Conservation (phyloP, 2,113 vertebrate genomes). For the Macaca mulatta region DNA sequence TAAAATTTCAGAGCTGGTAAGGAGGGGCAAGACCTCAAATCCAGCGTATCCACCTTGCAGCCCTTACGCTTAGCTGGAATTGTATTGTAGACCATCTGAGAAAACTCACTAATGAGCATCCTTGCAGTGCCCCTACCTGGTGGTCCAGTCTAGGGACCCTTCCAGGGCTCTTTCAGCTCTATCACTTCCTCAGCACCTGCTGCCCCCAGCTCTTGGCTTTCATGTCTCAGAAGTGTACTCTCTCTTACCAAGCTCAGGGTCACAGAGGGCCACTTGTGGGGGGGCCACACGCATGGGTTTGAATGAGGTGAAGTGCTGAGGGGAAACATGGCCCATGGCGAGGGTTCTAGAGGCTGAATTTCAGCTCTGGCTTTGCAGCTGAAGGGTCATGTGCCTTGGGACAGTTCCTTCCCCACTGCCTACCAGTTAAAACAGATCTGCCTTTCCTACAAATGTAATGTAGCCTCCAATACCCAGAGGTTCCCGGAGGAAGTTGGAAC, state of each 20-base stretch:
- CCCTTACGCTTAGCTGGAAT: neutral
- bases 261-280: neutral
- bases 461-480: neutral
- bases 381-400: neutral
- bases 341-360: neutral
- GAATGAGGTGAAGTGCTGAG: neutral
- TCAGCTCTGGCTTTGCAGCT: neutral
- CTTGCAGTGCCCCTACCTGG: neutral
- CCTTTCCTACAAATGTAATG: neutral
- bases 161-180: neutral
- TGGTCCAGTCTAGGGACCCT: neutral
- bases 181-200: neutral
- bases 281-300: fast-evolving
- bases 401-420: neutral
- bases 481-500: neutral
- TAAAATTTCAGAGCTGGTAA: neutral
- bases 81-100: neutral
- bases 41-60: neutral
- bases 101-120: neutral
- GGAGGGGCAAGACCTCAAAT: neutral
- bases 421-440: neutral
- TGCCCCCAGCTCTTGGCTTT: neutral
- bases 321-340: fast-evolving
- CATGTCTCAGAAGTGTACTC: neutral
- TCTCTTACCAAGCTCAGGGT: neutral